Base-by-base conservation (phyloP, 2,888 invertebrate species). In the Phasia obesa region DNA sequence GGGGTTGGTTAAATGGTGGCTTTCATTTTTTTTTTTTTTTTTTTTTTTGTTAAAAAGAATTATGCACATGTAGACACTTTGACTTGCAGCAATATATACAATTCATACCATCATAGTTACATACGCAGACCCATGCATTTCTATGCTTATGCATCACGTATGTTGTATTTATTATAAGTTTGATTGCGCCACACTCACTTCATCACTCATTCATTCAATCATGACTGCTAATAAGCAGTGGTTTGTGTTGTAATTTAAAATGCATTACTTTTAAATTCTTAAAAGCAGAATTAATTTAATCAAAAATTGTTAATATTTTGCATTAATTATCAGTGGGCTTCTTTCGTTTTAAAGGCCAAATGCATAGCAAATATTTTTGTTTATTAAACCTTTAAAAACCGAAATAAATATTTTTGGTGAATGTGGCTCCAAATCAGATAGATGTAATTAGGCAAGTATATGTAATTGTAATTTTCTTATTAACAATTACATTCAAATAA, bases 101-200 rank as follows among this genome's bases (percentile, higher is more conserved):
- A 67, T 83, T 76, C 76, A 76, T 31, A 59, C 47, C 75, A 70
- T 74, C 53, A 60, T 13, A 69, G 62, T 23, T 35, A 13, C 31
- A 47, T 42, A 23, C 19, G 19, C 47, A 53, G 21, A 55, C 23
- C 13, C 25, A 51, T 13, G 9, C n/a, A 71, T 47, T 64, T 75
- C 55, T 31, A 51, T 75, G 35, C 42, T 64, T 64, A 64, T 70
- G 62, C 55, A 69, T 62, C 57, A 49, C 49, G 59, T 70, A 79
- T 67, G 73, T 51, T 79, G 71, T 59, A 51, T 73, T 70, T 51
- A 42, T 65, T 65, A 31, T 55, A 21, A 55, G 67, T 62, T 82
- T 82, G 73, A 77, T 73, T 82, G 81, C 77, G 77, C 76, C 77
- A 67, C 69, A 77, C 81, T 77, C 73, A 73, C 60, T 62, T 53